phyloP scores from a whole-genome alignment of 2,888 invertebrate species.

The Steinernema scapterisci region DNA sequence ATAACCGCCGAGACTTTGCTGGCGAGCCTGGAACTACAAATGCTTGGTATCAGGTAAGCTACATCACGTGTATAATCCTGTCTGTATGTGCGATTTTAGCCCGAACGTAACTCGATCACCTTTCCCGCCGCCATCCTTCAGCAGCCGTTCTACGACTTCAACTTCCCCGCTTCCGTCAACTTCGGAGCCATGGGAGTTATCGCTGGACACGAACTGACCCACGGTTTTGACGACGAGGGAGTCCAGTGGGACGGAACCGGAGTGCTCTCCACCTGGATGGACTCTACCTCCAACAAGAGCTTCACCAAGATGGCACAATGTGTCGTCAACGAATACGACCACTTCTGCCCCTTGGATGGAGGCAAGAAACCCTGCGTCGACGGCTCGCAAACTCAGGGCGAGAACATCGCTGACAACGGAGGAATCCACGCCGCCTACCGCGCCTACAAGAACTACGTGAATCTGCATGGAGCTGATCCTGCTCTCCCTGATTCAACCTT shows the following conservation, averaged over 20 bases:
- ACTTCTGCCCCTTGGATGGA: constrained; percentile 66
- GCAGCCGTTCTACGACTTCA: constrained; percentile 59
- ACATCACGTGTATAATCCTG: too few species aligned
- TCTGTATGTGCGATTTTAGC: constrained; percentile 46
- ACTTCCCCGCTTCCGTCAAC: constrained; percentile 61
- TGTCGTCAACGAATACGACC: constrained; percentile 55
- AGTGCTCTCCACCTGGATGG: constrained; percentile 57
- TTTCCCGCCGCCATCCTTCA: constrained; percentile 63
- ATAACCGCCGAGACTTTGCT: constrained; percentile 53
- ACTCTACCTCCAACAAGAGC: constrained; percentile 41
- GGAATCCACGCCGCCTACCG: constrained; percentile 49
- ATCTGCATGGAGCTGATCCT: constrained; percentile 53
- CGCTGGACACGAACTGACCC: constrained; percentile 68
- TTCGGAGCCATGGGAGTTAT: constrained; percentile 97
- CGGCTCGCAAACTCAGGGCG: constrained; percentile 71
- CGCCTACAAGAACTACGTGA: constrained; percentile 50
- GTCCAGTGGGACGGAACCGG: constrained; percentile 62
- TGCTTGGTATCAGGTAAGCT: constrained; percentile 58
- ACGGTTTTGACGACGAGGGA: constrained; percentile 73
- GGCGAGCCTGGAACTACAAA: constrained; percentile 60
- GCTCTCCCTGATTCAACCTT: constrained; percentile 48
- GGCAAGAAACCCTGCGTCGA: background rate
- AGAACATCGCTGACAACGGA: constrained; percentile 72
- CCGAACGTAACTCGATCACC: constrained; percentile 62
- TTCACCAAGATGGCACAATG: constrained; percentile 57